Conservation (phyloP, 2,113 vertebrate genomes). For the Tretioscincus oriximinensis region DNA sequence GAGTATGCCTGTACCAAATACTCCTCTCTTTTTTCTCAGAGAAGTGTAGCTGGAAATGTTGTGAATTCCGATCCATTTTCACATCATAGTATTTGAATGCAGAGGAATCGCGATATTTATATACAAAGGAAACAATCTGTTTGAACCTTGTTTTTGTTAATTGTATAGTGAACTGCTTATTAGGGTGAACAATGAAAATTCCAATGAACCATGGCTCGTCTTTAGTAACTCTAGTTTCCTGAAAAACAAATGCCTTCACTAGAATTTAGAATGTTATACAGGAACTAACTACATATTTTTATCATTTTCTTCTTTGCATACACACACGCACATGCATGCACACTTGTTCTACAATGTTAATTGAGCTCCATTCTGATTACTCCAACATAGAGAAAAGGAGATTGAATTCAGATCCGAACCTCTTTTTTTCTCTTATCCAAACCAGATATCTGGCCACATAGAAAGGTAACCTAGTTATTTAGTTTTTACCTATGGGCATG, state of each 20-base stretch:
- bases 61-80: neutral
- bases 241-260: slow-evolving; percentile 66
- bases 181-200: slow-evolving; percentile 33
- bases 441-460: no score
- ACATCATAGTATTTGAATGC: neutral
- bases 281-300: slow-evolving; percentile 71
- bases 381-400: no score
- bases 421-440: no score
- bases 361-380: no score
- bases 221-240: slow-evolving; percentile 62
- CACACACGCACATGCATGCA: no score
- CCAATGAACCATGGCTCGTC: slow-evolving; percentile 30
- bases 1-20: no score
- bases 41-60: neutral
- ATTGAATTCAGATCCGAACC: no score
- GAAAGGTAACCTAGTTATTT: no score
- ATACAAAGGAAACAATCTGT: neutral
- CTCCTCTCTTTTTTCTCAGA: neutral
- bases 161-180: slow-evolving; percentile 26
- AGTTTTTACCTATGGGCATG: no score
- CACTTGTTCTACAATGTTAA: no score
- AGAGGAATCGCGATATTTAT: neutral
- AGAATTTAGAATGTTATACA: slow-evolving; percentile 48
- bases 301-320: neutral
- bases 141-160: neutral